Evolutionary conservation across 2,113 vertebrate species (phyloP), one percentile per base, ranked within the genome.

Genomic region (Marmota flaviventris): DNA sequence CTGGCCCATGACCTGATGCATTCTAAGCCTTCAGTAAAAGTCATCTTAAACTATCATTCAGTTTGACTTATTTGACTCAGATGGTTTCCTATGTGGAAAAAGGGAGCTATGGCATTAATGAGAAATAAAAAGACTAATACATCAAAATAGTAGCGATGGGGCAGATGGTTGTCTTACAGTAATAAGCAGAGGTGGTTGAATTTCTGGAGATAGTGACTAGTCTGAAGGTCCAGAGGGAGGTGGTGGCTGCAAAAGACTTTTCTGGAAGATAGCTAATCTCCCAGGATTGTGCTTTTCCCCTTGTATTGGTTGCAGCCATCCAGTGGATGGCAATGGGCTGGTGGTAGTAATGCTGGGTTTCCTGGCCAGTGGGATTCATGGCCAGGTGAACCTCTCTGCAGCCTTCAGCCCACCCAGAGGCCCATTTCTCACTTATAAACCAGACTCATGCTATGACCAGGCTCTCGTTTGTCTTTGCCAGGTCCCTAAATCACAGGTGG

Each of bases 201-300:
- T 92, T 92, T 84, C 78, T 95, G 84, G 37, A 90, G 24, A 96
- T 13, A 94, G 22, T 75, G 29, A 97, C 11, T 92, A n/a, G 61
- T 81, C 13, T 88, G 67, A 94, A 75, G 18, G 10, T 65, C 45
- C 61, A 85, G 24, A 79, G 32, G 58, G 29, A 92, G 32, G 16
- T 32, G 22, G 42, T 4, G 13, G 14, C 53, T 82, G 25, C 0
- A 18, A 25, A 89, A 79, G 53, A 11, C 45, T 69, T 88, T 45
- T 91, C 69, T 39, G 9, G 29, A 78, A 78, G 11, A 77, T 29
- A 88, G 3, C 12, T 45, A 32, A 90, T 51, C 24, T 88, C 79
- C 34, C 22, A 85, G 17, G 76, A 89, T 32, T 82, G 42, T 51
- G 25, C 7, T 83, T 94, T 81, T 18, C 17, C n/a, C 1, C 42